Percentiles rank a stretch among this genome's conserved stretches.
Conservation (phyloP, 2,113 vertebrate genomes). For the Melanotaenia duboulayi region DNA sequence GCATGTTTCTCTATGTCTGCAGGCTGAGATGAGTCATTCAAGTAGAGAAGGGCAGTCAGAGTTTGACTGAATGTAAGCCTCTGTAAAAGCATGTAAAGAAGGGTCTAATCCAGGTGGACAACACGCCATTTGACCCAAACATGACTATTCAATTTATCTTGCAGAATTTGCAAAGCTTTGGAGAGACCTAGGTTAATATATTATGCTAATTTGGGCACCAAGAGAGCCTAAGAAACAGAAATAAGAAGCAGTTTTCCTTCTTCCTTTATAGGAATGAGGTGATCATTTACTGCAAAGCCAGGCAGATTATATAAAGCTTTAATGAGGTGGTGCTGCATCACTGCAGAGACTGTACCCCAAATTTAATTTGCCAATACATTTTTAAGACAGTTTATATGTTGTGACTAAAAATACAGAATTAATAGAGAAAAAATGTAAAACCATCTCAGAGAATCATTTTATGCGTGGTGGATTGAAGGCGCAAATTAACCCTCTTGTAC, state of each 20-base stretch:
- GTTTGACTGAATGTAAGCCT: slow-evolving; percentile 45
- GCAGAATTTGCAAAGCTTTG: slow-evolving; percentile 20
- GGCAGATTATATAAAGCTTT: background rate
- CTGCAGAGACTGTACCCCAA: background rate
- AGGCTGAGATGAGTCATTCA: slow-evolving; percentile 11
- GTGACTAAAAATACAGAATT: too few relatives aligned
- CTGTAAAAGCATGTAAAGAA: slow-evolving; percentile 49
- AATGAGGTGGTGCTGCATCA: background rate
- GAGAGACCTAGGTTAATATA: slow-evolving; percentile 37
- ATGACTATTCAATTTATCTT: slow-evolving; percentile 54
- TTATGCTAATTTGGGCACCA: slow-evolving; percentile 45
- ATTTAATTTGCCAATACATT: too few relatives aligned
- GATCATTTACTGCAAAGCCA: slow-evolving; percentile 12
- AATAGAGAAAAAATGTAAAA: too few relatives aligned
- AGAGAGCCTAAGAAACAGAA: slow-evolving; percentile 19
- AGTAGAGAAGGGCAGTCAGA: slow-evolving; percentile 8
- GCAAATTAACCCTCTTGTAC: too few relatives aligned
- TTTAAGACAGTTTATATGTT: too few relatives aligned
- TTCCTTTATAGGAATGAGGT: slow-evolving; percentile 22
- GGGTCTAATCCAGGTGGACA: slow-evolving; percentile 46
- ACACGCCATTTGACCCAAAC: slow-evolving; percentile 24
- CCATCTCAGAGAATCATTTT: too few relatives aligned
- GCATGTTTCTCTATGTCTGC: slow-evolving; percentile 9
- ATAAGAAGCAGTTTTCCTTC: slow-evolving; percentile 28
- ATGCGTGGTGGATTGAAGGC: too few relatives aligned